Conservation (phyloP, 2,797 vertebrate genomes). For the Enteromius fasciolatus region DNA sequence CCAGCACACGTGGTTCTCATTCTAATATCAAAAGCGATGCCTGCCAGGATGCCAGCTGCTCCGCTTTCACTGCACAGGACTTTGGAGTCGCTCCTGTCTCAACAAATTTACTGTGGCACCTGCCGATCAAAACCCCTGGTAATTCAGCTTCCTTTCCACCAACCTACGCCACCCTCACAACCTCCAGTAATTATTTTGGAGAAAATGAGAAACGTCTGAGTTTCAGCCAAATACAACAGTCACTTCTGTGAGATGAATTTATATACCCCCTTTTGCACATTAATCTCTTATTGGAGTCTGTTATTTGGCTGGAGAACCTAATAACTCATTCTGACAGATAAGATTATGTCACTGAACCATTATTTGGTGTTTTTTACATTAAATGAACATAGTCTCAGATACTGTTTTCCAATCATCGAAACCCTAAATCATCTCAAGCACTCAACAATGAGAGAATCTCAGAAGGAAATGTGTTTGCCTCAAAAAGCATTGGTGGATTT, state of each 20-base stretch:
- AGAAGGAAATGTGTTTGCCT: not conserved
- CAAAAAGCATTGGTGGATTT: not conserved
- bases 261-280: not conserved
- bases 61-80: not conserved
- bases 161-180: conserved; percentile 9
- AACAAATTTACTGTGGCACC: conserved; percentile 23
- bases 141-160: not conserved
- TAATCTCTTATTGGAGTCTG: not conserved
- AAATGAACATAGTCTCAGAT: not conserved
- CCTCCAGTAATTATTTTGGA: conserved; percentile 10
- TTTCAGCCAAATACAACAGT: conserved; percentile 23
- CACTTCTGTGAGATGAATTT: not conserved
- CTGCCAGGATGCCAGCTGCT: conserved; percentile 27
- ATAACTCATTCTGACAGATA: conserved; percentile 7
- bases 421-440: not conserved
- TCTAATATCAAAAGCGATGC: conserved; percentile 17
- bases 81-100: conserved; percentile 18
- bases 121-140: conserved; percentile 16
- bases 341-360: conserved; percentile 13
- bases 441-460: not conserved
- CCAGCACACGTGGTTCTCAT: not conserved
- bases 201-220: conserved; percentile 16
- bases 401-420: not conserved
- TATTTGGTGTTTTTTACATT: conserved; percentile 13
- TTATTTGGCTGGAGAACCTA: not conserved